Evolutionary conservation across 2,113 vertebrate species (phyloP).

Genomic region (Octodon degus): DNA sequence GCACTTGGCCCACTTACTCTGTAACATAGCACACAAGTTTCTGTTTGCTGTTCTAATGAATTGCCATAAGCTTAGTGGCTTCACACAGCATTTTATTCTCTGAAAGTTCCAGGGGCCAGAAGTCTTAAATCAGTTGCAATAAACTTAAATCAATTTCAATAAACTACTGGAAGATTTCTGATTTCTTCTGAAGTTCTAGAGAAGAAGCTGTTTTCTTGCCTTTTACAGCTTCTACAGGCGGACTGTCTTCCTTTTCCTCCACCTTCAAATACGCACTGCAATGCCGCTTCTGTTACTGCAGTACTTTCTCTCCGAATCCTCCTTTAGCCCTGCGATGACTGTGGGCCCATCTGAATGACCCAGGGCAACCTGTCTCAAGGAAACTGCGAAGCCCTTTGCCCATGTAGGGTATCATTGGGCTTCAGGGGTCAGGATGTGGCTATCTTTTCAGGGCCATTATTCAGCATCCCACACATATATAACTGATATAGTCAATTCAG

Average conservation of each 20-base stretch:
- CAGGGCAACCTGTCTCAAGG: neutral
- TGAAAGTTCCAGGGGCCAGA: neutral
- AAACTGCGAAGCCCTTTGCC: neutral
- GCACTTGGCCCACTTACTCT: neutral
- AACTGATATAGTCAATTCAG: neutral
- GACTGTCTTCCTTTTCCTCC: neutral
- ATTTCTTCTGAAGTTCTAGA: neutral
- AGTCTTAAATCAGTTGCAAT: neutral
- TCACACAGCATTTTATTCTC: neutral
- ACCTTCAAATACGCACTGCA: neutral
- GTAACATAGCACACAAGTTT: neutral
- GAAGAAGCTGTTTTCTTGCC: neutral
- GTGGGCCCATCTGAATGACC: neutral
- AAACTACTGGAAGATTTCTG: neutral
- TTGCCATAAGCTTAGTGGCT: neutral
- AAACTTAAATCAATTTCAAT: neutral
- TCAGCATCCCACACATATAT: neutral
- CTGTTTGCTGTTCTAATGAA: neutral
- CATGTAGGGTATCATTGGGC: neutral
- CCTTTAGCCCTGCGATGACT: neutral
- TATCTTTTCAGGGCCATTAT: neutral
- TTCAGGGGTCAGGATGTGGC: neutral
- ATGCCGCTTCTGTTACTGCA: neutral
- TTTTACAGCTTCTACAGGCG: neutral
- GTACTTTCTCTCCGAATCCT: neutral